Conservation (phyloP, 2,888 invertebrate species). For the Eudasyphora cyanicolor region DNA sequence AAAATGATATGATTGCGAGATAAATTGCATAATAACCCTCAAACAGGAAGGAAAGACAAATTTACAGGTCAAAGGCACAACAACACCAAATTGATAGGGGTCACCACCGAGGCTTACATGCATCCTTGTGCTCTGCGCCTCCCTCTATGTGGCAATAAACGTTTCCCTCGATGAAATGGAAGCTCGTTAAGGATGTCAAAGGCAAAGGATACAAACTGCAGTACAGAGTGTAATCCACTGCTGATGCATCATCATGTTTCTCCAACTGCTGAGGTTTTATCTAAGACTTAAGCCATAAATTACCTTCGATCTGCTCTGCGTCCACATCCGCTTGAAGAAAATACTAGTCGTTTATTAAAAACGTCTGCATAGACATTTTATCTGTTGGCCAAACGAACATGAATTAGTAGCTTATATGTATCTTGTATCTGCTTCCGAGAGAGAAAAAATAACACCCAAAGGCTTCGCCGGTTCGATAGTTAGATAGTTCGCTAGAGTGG, state of each 20-base stretch:
- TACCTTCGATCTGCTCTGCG: slow-evolving; percentile 46
- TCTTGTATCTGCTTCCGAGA: slow-evolving; percentile 19
- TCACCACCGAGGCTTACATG: neutral
- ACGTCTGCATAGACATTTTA: slow-evolving; percentile 45
- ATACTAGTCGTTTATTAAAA: slow-evolving; percentile 21
- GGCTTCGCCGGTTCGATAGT: neutral
- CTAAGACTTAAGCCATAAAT: slow-evolving; percentile 55
- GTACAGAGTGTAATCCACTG: neutral
- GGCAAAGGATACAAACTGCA: too few relatives aligned
- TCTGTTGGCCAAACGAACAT: slow-evolving; percentile 19
- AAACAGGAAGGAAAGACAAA: neutral
- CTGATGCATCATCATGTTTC: slow-evolving; percentile 4
- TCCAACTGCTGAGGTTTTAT: slow-evolving; percentile 20
- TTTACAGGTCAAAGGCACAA: neutral
- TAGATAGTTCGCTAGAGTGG: too few relatives aligned
- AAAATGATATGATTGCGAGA: slow-evolving; percentile 1
- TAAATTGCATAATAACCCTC: neutral
- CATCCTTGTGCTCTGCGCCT: neutral
- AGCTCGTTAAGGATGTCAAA: too few relatives aligned
- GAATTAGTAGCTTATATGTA: slow-evolving; percentile 23
- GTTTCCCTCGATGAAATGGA: too few relatives aligned
- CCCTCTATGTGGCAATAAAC: neutral
- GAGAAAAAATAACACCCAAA: neutral
- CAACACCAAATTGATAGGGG: neutral
- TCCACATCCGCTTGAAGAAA: neutral